Evolutionary conservation across 1,140 invertebrate species (phyloP).

Genomic region (Drosophila pandora): DNA sequence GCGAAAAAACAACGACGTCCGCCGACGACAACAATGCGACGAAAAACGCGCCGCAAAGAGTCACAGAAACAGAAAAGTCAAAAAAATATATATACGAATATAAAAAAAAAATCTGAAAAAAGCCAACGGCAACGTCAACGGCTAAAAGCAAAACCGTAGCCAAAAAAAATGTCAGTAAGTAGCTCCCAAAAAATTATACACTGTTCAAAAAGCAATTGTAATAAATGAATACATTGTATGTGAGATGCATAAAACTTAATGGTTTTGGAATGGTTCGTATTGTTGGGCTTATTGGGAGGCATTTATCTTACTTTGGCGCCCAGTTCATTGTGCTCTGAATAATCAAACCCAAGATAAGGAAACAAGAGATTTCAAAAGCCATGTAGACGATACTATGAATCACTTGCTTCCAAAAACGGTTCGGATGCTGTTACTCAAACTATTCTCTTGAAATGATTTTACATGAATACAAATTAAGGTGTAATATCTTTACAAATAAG

Average conservation of each 20-base stretch:
- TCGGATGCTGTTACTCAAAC: background rate
- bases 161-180: constrained; percentile 62
- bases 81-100: constrained; percentile 12
- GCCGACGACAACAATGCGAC: constrained; percentile 60
- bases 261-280: constrained; percentile 21
- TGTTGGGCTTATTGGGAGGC: constrained; percentile 27
- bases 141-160: constrained; percentile 14
- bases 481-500: no score
- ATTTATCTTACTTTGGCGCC: constrained; percentile 36
- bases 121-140: constrained; percentile 1
- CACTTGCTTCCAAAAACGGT: constrained; percentile 3
- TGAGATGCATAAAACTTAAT: constrained; percentile 34
- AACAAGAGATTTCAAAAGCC: constrained; percentile 2
- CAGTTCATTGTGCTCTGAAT: constrained; percentile 25
- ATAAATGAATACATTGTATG: constrained; percentile 42
- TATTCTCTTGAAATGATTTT: background rate
- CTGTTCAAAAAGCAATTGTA: constrained; percentile 58
- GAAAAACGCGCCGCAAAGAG: constrained; percentile 34
- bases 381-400: constrained; percentile 7
- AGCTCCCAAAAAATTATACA: constrained; percentile 76
- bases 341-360: background rate
- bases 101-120: constrained; percentile 3
- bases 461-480: background rate
- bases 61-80: constrained; percentile 22
- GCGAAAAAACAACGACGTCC: constrained; percentile 60